These are phyloP conservation scores for Drosophila sechellia DNA, from an alignment of 1,140 invertebrate genomes.

Conservation along the genomic window DNA sequence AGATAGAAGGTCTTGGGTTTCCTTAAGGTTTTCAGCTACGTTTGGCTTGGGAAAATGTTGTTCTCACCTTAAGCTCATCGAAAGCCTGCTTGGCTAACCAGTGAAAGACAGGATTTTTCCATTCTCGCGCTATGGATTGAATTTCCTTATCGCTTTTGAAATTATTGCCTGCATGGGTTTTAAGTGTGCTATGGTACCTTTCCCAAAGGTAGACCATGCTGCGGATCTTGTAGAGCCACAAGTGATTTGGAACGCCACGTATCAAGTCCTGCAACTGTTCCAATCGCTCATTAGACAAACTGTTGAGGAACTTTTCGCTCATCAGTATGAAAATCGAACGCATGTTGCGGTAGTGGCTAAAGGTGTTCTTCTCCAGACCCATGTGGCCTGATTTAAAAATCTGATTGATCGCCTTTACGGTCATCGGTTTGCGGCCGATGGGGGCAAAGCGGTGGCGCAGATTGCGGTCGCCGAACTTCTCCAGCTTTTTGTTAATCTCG, in stretches of 20 bases:
- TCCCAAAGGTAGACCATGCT: conserved; percentile 55
- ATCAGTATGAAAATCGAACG: conserved; percentile 42
- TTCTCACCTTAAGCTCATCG: conserved; percentile 55
- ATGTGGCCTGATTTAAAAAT: conserved; percentile 16
- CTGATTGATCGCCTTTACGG: not conserved
- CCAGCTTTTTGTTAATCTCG: conserved; percentile 45
- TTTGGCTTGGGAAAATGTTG: not conserved
- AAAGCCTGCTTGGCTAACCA: conserved; percentile 67
- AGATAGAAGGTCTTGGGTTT: too few species aligned
- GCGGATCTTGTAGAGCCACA: conserved; percentile 62
- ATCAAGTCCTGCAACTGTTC: conserved; percentile 54
- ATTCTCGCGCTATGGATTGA: not conserved
- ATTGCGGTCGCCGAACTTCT: conserved; percentile 15
- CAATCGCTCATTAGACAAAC: conserved; percentile 6
- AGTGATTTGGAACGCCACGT: conserved; percentile 44
- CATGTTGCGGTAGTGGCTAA: conserved; percentile 7
- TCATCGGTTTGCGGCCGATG: not conserved
- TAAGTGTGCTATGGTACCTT: conserved; percentile 16
- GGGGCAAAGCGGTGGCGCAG: conserved; percentile 28
- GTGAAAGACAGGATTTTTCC: conserved; percentile 59
- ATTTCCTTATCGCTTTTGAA: not conserved
- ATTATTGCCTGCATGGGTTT: not conserved
- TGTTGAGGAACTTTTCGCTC: conserved; percentile 47
- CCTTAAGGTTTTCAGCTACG: not conserved
- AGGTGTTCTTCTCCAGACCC: conserved; percentile 20